Evolutionary conservation across 1,140 invertebrate genomes (phyloP).

Genomic region (Heliconius nattereri): DNA sequence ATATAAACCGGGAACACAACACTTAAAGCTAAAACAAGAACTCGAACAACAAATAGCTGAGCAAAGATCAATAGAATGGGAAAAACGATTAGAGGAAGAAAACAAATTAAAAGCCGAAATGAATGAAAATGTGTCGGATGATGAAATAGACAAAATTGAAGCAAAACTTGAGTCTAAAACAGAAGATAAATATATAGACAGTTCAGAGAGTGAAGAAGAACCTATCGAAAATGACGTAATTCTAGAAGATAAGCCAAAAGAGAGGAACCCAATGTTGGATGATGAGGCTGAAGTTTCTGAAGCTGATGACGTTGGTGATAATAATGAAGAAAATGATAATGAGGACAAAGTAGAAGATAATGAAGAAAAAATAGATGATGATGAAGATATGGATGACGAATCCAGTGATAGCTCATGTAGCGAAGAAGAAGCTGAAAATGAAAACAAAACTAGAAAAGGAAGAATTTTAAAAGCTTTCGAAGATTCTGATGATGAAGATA

Average conservation of each 20-base stretch:
- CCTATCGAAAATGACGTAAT: conserved; percentile 69
- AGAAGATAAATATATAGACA: conserved; percentile 70
- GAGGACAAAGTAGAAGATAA: conserved; percentile 31
- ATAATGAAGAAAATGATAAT: conserved; percentile 60
- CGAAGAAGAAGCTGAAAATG: conserved; percentile 47
- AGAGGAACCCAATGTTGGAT: conserved; percentile 67
- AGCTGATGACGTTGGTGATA: conserved; percentile 50
- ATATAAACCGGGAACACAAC: conserved; percentile 83
- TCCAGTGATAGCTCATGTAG: conserved; percentile 51
- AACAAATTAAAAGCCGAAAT: conserved; percentile 74
- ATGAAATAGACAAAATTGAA: conserved; percentile 72
- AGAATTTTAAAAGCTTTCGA: conserved; percentile 70
- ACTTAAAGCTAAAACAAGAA: conserved; percentile 83
- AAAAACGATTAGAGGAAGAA: conserved; percentile 80
- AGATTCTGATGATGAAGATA: conserved; percentile 71
- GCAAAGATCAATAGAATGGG: conserved; percentile 84
- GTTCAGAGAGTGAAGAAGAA: conserved; percentile 67
- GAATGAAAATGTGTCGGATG: conserved; percentile 59
- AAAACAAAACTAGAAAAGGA: conserved; percentile 53
- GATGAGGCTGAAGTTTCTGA: conserved; percentile 79
- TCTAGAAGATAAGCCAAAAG: conserved; percentile 71
- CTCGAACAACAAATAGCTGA: conserved; percentile 84
- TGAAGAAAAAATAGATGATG: conserved; percentile 45
- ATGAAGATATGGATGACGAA: conserved; percentile 35
- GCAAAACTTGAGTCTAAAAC: conserved; percentile 53